Evolutionary conservation across 1,140 invertebrate species (phyloP).

Genomic region (roundworm (Caenorhabditis elegans)): DNA sequence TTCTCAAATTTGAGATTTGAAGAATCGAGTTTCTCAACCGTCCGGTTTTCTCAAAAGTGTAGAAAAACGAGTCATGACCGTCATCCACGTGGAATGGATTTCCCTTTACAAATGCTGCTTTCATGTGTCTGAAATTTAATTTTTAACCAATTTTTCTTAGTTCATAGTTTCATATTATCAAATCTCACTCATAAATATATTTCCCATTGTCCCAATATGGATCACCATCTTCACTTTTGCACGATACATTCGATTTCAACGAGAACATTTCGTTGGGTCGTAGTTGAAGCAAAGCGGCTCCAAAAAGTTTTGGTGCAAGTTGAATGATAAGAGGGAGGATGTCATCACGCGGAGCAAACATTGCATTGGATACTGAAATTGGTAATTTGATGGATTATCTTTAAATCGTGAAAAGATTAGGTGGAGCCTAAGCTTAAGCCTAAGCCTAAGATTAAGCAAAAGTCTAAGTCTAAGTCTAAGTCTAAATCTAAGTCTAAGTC

Average conservation of each 20-base stretch:
- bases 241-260: slow-evolving; percentile 56
- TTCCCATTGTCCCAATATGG: slow-evolving; percentile 54
- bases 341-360: slow-evolving; percentile 62
- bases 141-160: not conserved
- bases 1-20: slow-evolving; percentile 58
- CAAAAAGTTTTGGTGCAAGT: slow-evolving; percentile 59
- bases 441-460: too few relatives aligned
- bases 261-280: slow-evolving; percentile 27
- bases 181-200: slow-evolving; percentile 54
- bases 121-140: slow-evolving; percentile 52
- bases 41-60: slow-evolving; percentile 57
- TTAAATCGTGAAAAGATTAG: not conserved
- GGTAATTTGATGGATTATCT: not conserved
- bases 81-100: slow-evolving; percentile 62
- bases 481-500: too few relatives aligned
- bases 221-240: slow-evolving; percentile 35
- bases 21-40: slow-evolving; percentile 54
- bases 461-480: too few relatives aligned
- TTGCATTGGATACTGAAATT: slow-evolving; percentile 54
- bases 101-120: slow-evolving; percentile 56
- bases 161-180: not conserved
- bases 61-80: slow-evolving; percentile 64
- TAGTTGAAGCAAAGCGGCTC: slow-evolving; percentile 9
- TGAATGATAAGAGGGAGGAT: slow-evolving; percentile 59
- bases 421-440: too few relatives aligned